A percentile compares a stretch with the other conserved stretches of the same genome.
Evolutionary conservation across 2,888 invertebrate species (phyloP).

Genomic region (Thalpophila matura): DNA sequence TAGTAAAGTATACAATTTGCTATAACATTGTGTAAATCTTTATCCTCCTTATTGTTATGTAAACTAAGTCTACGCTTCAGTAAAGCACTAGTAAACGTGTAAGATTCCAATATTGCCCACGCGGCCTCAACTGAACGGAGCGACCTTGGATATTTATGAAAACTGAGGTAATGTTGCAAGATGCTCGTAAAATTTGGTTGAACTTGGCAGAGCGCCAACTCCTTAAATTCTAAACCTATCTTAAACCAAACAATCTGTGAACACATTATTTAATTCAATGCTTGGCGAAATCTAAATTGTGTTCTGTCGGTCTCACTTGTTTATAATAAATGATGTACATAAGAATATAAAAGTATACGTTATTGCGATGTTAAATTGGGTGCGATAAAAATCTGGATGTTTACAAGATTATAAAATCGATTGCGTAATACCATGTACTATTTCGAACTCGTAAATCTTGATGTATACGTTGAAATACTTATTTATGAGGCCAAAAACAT

Average conservation of each 20-base stretch:
- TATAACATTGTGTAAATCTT: background rate
- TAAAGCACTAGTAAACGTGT: constrained; percentile 40
- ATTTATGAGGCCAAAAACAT: constrained; percentile 10
- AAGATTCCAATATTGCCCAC: constrained; percentile 66
- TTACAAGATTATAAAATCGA: constrained; percentile 53
- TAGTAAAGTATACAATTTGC: background rate
- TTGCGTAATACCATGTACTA: constrained; percentile 51
- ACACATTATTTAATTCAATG: constrained; percentile 74
- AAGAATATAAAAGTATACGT: constrained; percentile 45
- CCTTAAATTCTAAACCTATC: constrained; percentile 77
- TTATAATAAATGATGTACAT: constrained; percentile 59
- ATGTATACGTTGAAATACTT: constrained; percentile 23
- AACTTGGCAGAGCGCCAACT: constrained; percentile 84
- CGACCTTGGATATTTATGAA: constrained; percentile 88
- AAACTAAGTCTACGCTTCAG: background rate
- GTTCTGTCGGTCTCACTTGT: constrained; percentile 47
- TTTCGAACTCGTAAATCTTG: constrained; percentile 38
- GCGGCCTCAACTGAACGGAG: constrained; percentile 72
- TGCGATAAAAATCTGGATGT: constrained; percentile 51
- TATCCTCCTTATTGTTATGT: background rate
- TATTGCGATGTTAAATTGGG: constrained; percentile 42
- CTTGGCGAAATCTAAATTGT: constrained; percentile 40
- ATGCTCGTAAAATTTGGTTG: constrained; percentile 84
- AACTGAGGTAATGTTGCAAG: constrained; percentile 87
- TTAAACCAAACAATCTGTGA: constrained; percentile 81